Percentiles rank a stretch among this genome's conserved stretches.
Evolutionary conservation across 2,797 vertebrate species (phyloP).

Genomic region (Phoeniculus purpureus): DNA sequence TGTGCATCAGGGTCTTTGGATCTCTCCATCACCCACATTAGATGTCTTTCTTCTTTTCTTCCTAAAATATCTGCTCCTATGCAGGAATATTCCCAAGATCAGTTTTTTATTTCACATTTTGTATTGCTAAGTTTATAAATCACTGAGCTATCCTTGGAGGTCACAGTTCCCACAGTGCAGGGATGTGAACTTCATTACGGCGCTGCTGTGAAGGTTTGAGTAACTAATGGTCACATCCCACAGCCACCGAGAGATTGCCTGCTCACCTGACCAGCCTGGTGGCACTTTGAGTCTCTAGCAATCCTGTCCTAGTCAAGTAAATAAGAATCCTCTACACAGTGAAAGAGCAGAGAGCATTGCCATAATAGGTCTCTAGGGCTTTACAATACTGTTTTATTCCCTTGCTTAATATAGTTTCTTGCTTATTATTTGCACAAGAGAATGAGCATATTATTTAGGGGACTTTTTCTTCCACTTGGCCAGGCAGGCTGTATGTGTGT

Average conservation of each 20-base stretch:
- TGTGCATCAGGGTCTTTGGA: background rate
- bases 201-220: background rate
- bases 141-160: background rate
- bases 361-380: conserved; percentile 28
- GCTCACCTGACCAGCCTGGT: background rate
- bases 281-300: background rate
- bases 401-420: conserved; percentile 46
- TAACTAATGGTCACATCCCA: background rate
- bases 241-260: background rate
- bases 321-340: conserved; percentile 7
- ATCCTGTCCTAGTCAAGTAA: background rate
- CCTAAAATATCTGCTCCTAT: background rate
- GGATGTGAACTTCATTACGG: background rate
- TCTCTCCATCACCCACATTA: background rate
- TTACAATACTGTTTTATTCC: conserved; percentile 24
- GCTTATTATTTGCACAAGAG: conserved; percentile 14
- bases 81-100: background rate
- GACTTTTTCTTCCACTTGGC: background rate
- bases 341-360: conserved; percentile 11
- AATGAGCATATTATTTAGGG: background rate
- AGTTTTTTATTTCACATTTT: background rate
- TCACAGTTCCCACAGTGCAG: background rate
- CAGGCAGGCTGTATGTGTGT: background rate
- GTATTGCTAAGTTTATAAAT: background rate
- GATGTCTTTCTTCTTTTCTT: background rate